Conservation (phyloP, 2,113 vertebrate genomes). For the Triplophysa dalaica region DNA sequence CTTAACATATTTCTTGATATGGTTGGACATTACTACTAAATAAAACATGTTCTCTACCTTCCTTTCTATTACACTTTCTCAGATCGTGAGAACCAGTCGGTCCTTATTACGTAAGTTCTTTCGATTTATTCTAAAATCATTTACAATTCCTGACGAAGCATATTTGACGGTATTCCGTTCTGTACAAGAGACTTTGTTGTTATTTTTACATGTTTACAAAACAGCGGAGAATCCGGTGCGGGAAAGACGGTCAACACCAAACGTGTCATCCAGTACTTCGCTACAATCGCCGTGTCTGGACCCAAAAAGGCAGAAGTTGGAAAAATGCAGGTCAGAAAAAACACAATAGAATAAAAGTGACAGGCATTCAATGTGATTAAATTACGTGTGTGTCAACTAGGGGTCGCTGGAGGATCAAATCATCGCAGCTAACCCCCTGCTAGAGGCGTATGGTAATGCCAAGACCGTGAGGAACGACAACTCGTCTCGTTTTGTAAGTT, state of each 20-base stretch:
- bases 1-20: too few species aligned
- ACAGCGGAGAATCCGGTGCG: conserved; percentile 78
- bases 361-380: too few species aligned
- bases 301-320: conserved; percentile 40
- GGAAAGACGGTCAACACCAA: conserved; percentile 81
- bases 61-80: not conserved
- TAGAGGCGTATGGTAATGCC: conserved; percentile 65
- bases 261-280: conserved; percentile 80
- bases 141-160: too few species aligned
- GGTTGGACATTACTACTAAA: too few species aligned
- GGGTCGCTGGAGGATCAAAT: conserved; percentile 4
- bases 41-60: too few species aligned
- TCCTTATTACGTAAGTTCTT: conserved; percentile 30
- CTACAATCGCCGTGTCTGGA: conserved; percentile 73
- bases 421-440: not conserved
- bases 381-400: not conserved
- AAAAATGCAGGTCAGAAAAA: conserved; percentile 42
- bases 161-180: too few species aligned
- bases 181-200: too few species aligned
- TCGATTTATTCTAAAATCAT: not conserved
- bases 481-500: conserved; percentile 80
- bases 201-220: not conserved
- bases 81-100: conserved; percentile 25
- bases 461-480: conserved; percentile 83
- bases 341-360: too few species aligned